Conservation (phyloP, 2,113 vertebrate genomes). For the human (Homo sapiens) region DNA sequence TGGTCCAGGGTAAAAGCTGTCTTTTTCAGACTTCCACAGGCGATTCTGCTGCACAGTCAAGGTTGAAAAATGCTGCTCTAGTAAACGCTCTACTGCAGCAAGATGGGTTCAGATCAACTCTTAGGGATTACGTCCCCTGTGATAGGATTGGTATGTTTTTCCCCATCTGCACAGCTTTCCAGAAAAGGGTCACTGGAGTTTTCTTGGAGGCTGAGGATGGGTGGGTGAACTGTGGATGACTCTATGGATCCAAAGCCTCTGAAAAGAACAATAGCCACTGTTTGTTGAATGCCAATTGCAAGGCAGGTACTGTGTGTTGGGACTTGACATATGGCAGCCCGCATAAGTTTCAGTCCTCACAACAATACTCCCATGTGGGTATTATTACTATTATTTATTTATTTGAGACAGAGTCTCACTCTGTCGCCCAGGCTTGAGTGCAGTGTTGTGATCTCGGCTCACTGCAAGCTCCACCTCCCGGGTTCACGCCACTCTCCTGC, state of each 20-base stretch:
- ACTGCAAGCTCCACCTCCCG: no score
- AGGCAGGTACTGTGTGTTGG: background rate
- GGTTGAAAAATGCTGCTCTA: background rate
- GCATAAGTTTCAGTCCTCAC: background rate
- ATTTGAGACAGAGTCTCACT: no score
- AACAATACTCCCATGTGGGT: background rate
- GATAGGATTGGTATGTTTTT: slow-evolving; percentile 14
- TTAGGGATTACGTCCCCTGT: background rate
- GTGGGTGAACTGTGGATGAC: background rate
- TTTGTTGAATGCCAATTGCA: background rate
- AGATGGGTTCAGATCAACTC: background rate
- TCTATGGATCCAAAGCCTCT: background rate
- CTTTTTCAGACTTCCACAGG: background rate
- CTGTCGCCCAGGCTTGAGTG: no score
- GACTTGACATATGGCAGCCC: background rate
- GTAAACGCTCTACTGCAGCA: background rate
- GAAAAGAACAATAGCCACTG: slow-evolving; percentile 31
- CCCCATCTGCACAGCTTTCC: background rate
- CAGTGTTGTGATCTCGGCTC: no score
- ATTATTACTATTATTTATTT: background rate
- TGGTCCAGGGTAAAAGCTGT: background rate
- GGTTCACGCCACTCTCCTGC: no score
- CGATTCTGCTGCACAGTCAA: background rate
- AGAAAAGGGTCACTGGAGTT: slow-evolving; percentile 42
- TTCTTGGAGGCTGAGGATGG: slow-evolving; percentile 12